Conservation (phyloP, 2,797 vertebrate genomes). For the Fratercula arctica region DNA sequence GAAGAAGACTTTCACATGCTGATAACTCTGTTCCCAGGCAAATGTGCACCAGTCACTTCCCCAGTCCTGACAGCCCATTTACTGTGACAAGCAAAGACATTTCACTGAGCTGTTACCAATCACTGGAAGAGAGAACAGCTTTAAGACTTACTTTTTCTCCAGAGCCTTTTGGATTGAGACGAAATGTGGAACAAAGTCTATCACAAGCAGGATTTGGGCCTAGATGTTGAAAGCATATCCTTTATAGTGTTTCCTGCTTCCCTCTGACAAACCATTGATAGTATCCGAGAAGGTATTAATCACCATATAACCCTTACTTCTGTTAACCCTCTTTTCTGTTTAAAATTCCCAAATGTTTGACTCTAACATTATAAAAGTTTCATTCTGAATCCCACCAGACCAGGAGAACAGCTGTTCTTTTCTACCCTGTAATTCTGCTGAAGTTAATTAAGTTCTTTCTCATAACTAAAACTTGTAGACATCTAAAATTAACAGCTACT, state of each 20-base stretch:
- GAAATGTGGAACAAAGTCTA: neutral
- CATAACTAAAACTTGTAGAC: slow-evolving; percentile 59
- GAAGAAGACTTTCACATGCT: neutral
- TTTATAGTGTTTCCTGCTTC: neutral
- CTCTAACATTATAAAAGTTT: slow-evolving; percentile 30
- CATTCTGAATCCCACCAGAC: slow-evolving; percentile 39
- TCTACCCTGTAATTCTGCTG: slow-evolving; percentile 1
- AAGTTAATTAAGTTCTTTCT: slow-evolving; percentile 62
- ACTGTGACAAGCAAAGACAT: neutral
- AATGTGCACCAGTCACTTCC: neutral
- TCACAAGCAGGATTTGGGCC: neutral
- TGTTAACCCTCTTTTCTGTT: neutral
- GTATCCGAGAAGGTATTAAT: neutral
- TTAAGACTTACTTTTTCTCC: neutral
- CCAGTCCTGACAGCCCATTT: neutral
- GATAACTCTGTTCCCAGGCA: neutral
- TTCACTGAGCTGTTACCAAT: neutral
- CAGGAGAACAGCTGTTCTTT: slow-evolving; percentile 49
- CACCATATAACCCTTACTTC: neutral
- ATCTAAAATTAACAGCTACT: slow-evolving; percentile 63
- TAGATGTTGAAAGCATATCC: neutral
- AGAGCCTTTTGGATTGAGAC: neutral
- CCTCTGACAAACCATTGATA: neutral
- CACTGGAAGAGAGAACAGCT: neutral
- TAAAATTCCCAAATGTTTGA: slow-evolving; percentile 39